Evolutionary conservation across 2,113 vertebrate genomes (phyloP).

Genomic region (Atrichornis clamosus): DNA sequence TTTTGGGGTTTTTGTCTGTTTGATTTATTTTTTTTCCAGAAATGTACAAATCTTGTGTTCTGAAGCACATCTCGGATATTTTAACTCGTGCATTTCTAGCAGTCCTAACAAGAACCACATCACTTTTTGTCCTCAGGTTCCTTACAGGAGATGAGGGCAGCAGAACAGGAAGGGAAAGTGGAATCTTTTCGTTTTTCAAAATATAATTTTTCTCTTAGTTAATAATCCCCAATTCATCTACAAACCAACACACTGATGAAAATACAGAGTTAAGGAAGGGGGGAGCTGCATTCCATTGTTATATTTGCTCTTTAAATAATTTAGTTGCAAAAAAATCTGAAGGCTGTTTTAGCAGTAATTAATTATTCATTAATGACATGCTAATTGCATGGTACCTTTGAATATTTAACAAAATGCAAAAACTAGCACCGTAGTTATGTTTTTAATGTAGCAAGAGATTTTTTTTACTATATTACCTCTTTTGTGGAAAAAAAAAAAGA

Average conservation of each 20-base stretch:
- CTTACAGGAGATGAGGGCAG: neutral
- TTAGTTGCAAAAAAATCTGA: constrained; percentile 93
- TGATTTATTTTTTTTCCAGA: neutral
- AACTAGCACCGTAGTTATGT: constrained; percentile 84
- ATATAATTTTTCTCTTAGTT: neutral
- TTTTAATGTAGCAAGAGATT: constrained; percentile 76
- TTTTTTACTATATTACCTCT: constrained; percentile 57
- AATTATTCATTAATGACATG: constrained; percentile 99
- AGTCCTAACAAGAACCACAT: constrained; percentile 3
- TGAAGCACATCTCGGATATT: neutral
- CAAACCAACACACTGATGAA: constrained; percentile 47
- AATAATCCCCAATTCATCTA: constrained; percentile 2
- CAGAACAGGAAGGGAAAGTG: neutral
- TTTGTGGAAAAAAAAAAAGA: constrained; percentile 54
- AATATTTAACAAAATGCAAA: constrained; percentile 98
- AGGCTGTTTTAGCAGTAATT: constrained; percentile 94
- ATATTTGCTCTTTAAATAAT: constrained; percentile 96
- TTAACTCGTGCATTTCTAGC: constrained; percentile 3
- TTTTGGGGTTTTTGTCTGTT: neutral
- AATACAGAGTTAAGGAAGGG: neutral
- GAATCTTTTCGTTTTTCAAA: neutral
- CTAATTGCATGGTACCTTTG: constrained; percentile 94
- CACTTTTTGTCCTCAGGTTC: neutral
- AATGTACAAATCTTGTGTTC: neutral
- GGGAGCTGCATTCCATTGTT: constrained; percentile 69